These are phyloP conservation scores for Liasis olivaceus DNA, from an alignment of 2,797 vertebrate genomes.

Conservation along the genomic window DNA sequence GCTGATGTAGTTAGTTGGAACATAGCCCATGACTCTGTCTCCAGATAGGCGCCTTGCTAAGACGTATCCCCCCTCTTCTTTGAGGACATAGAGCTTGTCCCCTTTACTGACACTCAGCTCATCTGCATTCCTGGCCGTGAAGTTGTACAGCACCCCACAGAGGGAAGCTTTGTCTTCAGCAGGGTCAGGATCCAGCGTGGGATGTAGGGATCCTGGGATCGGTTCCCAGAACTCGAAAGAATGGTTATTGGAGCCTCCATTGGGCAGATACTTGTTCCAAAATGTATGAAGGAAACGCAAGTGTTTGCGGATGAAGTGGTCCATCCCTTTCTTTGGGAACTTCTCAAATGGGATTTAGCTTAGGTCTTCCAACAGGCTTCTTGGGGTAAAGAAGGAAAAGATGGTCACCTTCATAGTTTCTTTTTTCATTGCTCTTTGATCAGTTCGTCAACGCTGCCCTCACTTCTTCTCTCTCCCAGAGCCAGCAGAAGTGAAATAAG, in stretches of 20 bases:
- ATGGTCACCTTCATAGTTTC: neutral
- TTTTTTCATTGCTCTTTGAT: neutral
- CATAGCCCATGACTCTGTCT: constrained; percentile 79
- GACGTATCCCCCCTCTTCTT: constrained; percentile 85
- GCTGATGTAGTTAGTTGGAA: constrained; percentile 85
- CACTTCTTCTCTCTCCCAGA: neutral
- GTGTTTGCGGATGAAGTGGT: constrained; percentile 84
- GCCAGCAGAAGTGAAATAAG: neutral
- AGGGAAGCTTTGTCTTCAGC: constrained; percentile 66
- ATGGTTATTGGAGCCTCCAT: constrained; percentile 40
- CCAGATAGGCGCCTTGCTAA: constrained; percentile 85
- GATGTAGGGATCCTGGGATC: constrained; percentile 52
- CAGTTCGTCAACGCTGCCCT: neutral
- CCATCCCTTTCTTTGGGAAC: constrained; percentile 69
- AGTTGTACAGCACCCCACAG: constrained; percentile 80
- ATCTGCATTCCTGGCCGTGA: constrained; percentile 81
- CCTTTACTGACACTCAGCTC: constrained; percentile 86
- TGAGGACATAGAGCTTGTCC: constrained; percentile 85
- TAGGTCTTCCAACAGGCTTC: neutral
- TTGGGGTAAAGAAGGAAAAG: accelerated
- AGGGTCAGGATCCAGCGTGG: constrained; percentile 3
- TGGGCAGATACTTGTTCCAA: constrained; percentile 89
- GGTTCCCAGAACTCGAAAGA: constrained; percentile 50
- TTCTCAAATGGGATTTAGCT: neutral
- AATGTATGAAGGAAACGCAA: constrained; percentile 80